Evolutionary conservation across 2,797 vertebrate species (phyloP), one percentile per base, ranked within the genome.

Genomic region (Rhincodon typus): DNA sequence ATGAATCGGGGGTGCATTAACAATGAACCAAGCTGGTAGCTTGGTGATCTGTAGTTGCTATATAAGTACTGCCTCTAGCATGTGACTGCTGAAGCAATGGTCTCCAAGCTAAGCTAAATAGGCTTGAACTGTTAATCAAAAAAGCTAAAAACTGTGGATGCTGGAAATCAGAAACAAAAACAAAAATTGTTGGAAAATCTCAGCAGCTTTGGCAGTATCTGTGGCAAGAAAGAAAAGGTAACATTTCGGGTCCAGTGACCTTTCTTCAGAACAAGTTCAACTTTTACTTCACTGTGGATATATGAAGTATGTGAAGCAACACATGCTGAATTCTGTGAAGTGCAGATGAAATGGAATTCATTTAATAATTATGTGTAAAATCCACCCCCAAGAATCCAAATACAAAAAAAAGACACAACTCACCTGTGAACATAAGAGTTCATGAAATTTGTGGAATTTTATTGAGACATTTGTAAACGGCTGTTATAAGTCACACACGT

Each of bases 331-430:
- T 15, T 91, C 88, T 34, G 30, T 62, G 46, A 53, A 88, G 23
- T 1, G 6, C 86, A 88, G 86, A 88, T 72, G 30, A 77, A 74
- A 77, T 57, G 25, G 23, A 50, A 74, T 34, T 74, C 34, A 77
- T 95, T 95, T 74, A 95, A 53, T n/a, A 46, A 95, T 95, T 3
- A 70, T 46, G 34, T 38, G n/a, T n/a, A n/a, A n/a, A n/a, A n/a
- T n/a, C n/a, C n/a, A n/a, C n/a, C n/a, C n/a, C n/a, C n/a, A n/a
- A n/a, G n/a, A n/a, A n/a, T n/a, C n/a, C n/a, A 34, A 77, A 95
- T 53, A 53, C 46, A 50, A 50, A 57, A 74, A 94, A 34, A 69
- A 74, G 25, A 0, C 94, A 95, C n/a, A 53, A 53, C 30, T 74
- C 74, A n/a, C 25, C 5, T 34, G 70, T 50, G 74, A 77, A 50